Conservation (phyloP, 2,797 vertebrate genomes). For the Macropodus opercularis region DNA sequence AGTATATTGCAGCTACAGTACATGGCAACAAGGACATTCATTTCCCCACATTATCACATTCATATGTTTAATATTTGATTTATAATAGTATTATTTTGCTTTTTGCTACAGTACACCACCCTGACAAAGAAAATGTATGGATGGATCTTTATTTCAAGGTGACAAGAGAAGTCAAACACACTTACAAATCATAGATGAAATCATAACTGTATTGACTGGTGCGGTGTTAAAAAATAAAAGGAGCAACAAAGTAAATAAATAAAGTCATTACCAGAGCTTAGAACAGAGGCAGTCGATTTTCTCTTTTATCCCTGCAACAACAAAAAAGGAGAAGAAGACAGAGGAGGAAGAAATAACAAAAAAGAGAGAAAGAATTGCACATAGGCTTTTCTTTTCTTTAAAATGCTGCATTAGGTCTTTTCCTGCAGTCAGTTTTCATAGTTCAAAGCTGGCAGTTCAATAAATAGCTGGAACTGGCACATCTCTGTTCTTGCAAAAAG, state of each 20-base stretch:
- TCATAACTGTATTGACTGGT: constrained; percentile 85
- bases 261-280: constrained; percentile 93
- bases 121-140: constrained; percentile 37
- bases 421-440: constrained; percentile 96
- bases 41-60: not conserved
- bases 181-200: constrained; percentile 89
- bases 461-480: constrained; percentile 99
- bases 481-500: constrained; percentile 99
- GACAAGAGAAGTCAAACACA: constrained; percentile 89
- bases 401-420: constrained; percentile 93
- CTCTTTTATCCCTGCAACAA: constrained; percentile 89
- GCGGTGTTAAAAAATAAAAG: constrained; percentile 66
- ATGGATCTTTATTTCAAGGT: constrained; percentile 91
- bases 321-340: constrained; percentile 84
- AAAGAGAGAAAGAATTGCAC: constrained; percentile 88
- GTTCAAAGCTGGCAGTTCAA: constrained; percentile 99
- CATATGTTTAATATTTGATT: constrained; percentile 15
- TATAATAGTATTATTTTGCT: constrained; percentile 2
- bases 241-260: constrained; percentile 83
- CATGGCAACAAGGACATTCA: not conserved
- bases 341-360: constrained; percentile 85
- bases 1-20: not conserved
- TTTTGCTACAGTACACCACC: not conserved
- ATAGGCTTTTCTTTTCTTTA: constrained; percentile 91
- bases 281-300: constrained; percentile 90